Percentiles rank a stretch among this genome's conserved stretches.
phyloP scores from a whole-genome alignment of 2,113 vertebrate genomes.

The Chauna torquata region DNA sequence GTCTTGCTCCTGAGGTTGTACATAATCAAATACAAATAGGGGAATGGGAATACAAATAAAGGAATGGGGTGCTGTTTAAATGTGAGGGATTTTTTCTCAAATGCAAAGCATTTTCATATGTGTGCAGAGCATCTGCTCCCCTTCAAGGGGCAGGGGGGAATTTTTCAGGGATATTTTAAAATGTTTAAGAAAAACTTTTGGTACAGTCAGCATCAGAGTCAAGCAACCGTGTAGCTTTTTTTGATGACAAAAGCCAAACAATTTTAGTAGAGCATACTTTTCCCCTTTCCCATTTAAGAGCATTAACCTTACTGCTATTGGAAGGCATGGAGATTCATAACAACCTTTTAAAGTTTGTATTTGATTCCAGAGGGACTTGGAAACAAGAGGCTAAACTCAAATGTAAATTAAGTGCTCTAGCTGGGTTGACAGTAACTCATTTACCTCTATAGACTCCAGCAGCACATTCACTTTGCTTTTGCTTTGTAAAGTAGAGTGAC shows the following conservation, averaged over 20 bases:
- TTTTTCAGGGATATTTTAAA: not conserved
- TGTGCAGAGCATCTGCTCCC: not conserved
- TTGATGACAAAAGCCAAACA: not conserved
- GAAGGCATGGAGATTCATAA: not conserved
- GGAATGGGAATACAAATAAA: not conserved
- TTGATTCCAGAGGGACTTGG: not conserved
- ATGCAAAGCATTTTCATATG: not conserved
- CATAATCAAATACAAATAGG: not conserved
- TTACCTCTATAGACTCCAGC: not conserved
- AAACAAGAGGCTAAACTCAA: not conserved
- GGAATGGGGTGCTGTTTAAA: not conserved
- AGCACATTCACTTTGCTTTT: not conserved
- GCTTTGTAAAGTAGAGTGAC: not conserved
- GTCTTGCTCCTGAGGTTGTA: not conserved
- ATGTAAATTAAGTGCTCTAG: not conserved
- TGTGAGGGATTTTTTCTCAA: not conserved
- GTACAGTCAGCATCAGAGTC: not conserved
- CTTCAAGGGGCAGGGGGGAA: not conserved
- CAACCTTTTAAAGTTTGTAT: not conserved
- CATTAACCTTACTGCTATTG: not conserved
- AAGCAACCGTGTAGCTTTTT: not conserved
- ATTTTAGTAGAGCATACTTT: not conserved
- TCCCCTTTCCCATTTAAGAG: not conserved
- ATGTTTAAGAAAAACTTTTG: not conserved
- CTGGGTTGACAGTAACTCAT: not conserved